phyloP scores from a whole-genome alignment of 2,797 vertebrate species.

The Nyctibius grandis region DNA sequence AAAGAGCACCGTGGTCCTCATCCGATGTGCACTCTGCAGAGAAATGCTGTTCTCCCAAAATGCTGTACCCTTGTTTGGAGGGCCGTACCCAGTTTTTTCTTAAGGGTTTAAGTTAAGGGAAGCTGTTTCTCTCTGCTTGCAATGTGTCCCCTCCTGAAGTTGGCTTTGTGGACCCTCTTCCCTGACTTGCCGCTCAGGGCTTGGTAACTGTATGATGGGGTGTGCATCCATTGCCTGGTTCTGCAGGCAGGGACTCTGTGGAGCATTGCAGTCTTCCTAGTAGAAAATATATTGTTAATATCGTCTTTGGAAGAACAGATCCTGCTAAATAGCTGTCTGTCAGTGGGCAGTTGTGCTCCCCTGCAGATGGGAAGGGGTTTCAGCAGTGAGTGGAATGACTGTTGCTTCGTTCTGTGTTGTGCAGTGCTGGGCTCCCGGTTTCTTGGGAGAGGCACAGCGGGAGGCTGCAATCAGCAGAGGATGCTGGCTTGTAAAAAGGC shows the following conservation, averaged over 20 bases:
- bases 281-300: neutral
- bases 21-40: neutral
- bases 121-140: neutral
- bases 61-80: neutral
- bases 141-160: neutral
- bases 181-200: neutral
- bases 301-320: neutral
- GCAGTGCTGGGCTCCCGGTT: neutral
- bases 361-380: neutral
- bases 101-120: neutral
- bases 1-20: fast-evolving
- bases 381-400: neutral
- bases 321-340: neutral
- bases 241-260: neutral
- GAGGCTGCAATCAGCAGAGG: neutral
- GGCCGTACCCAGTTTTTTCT: neutral
- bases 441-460: neutral
- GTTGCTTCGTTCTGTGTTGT: neutral
- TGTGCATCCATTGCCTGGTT: neutral
- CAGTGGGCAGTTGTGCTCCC: neutral
- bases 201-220: neutral
- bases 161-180: fast-evolving
- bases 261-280: neutral
- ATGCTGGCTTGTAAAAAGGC: neutral
- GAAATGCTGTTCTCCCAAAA: neutral